These are phyloP conservation scores for rat (Rattus norvegicus) DNA, from an alignment of 2,113 vertebrate species.

Conservation along the genomic window GRCr8 NC_086024.1:50729501-50730000, in stretches of 20 bases:
- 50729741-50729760: background rate
- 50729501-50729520: background rate
- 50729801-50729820: background rate
- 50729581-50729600: too few species aligned
- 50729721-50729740: background rate
- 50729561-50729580: background rate
- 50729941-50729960: too few species aligned
- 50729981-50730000: background rate
- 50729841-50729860: too few species aligned
- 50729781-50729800: too few species aligned
- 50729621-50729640: background rate
- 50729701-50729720: too few species aligned
- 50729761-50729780: too few species aligned
- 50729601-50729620: background rate
- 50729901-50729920: too few species aligned
- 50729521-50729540: background rate
- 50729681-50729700: too few species aligned
- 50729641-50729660: background rate
- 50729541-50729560: background rate
- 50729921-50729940: background rate
- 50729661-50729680: background rate
- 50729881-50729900: too few species aligned
- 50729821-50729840: background rate
- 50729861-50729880: background rate
- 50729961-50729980: background rate